Evolutionary conservation across 2,113 vertebrate genomes (phyloP).

Genomic region (Rafetus swinhoei): DNA sequence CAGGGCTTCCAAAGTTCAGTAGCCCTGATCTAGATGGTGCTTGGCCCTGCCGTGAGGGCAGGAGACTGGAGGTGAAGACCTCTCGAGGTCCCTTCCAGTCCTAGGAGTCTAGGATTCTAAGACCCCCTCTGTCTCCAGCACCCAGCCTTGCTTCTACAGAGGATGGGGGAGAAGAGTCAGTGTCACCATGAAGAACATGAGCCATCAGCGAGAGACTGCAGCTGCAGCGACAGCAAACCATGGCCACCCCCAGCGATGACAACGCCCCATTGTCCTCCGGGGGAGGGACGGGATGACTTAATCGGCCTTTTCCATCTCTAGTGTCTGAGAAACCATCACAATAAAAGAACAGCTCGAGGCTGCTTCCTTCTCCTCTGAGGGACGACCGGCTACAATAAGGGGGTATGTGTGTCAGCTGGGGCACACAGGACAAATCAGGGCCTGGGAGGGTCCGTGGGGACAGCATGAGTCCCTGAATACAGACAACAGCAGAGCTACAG

Average conservation of each 20-base stretch:
- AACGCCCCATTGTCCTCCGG: conserved; percentile 54
- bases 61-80: no score
- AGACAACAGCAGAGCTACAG: not conserved
- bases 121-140: not conserved
- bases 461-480: not conserved
- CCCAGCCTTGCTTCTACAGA: not conserved
- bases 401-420: not conserved
- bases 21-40: no score
- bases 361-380: conserved; percentile 9
- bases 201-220: not conserved
- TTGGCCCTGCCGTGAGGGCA: no score
- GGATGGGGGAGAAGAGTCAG: not conserved
- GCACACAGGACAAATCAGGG: not conserved
- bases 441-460: not conserved
- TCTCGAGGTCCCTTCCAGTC: no score
- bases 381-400: fast-evolving
- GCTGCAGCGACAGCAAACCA: not conserved
- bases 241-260: conserved; percentile 56
- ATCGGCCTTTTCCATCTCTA: conserved; percentile 33
- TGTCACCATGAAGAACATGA: not conserved
- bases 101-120: no score
- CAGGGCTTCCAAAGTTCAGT: no score
- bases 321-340: not conserved
- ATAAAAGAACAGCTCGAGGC: conserved; percentile 10
- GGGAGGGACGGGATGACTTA: not conserved